phyloP scores from a whole-genome alignment of 2,113 vertebrate genomes.

The Podarcis muralis region DNA sequence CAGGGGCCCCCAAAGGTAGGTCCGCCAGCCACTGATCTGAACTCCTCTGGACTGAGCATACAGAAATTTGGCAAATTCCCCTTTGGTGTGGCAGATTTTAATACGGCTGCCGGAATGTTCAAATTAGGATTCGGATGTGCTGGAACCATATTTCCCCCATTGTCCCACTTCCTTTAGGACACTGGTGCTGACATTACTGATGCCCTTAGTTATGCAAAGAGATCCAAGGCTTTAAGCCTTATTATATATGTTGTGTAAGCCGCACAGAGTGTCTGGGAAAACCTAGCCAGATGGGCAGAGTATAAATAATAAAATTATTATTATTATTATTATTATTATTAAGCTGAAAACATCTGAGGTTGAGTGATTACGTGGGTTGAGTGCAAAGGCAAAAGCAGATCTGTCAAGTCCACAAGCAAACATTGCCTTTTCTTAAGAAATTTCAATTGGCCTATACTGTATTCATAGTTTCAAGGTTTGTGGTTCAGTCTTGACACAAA shows the following conservation, averaged over 20 bases:
- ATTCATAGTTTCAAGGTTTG: constrained; percentile 11
- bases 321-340: no score
- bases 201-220: background rate
- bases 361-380: background rate
- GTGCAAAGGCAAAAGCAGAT: background rate
- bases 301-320: no score
- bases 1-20: no score
- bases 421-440: constrained; percentile 12
- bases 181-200: background rate
- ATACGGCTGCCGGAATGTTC: background rate
- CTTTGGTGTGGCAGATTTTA: background rate
- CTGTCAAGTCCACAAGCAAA: background rate
- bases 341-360: background rate
- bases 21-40: no score
- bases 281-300: no score
- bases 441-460: background rate
- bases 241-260: no score
- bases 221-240: background rate
- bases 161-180: background rate
- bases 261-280: no score
- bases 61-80: background rate
- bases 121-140: background rate
- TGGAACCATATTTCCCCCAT: background rate
- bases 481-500: constrained; percentile 26
- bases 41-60: background rate